Conservation (phyloP, 2,888 invertebrate genomes). For the Gari tellinella region DNA sequence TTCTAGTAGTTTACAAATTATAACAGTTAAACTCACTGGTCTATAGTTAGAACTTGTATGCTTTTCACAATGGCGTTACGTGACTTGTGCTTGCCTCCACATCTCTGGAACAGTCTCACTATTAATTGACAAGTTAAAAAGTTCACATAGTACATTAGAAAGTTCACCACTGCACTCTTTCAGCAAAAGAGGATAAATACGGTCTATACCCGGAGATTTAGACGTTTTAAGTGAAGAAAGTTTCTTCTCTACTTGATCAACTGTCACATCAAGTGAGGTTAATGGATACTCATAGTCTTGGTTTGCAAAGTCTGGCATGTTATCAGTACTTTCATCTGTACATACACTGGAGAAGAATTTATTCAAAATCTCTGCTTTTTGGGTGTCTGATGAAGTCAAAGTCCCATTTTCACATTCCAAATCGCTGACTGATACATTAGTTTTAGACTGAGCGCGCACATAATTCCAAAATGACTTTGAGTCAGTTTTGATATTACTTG, state of each 20-base stretch:
- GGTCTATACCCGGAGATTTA: not conserved
- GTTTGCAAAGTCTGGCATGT: not conserved
- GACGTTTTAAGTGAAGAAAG: not conserved
- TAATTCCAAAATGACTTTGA: slow-evolving; percentile 7
- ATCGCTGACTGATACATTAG: not conserved
- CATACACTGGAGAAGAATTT: not conserved
- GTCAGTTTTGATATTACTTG: not conserved
- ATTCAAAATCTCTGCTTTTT: not conserved
- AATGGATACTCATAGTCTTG: not conserved
- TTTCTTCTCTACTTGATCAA: not conserved
- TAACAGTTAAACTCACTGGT: slow-evolving; percentile 9
- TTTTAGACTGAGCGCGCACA: not conserved
- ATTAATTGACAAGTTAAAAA: slow-evolving; percentile 3
- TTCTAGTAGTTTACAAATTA: slow-evolving; percentile 1
- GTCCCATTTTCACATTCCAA: not conserved
- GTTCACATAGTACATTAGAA: not conserved
- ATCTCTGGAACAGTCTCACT: not conserved
- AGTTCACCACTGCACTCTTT: not conserved
- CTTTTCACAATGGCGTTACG: not conserved
- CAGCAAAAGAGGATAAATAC: slow-evolving; percentile 4
- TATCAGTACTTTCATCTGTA: not conserved
- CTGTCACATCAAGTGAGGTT: not conserved
- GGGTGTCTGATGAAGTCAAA: not conserved
- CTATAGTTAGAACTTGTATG: not conserved
- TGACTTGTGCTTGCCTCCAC: slow-evolving; percentile 4